phyloP scores from a whole-genome alignment of 2,113 vertebrate genomes.

The Telmatochromis sp. region DNA sequence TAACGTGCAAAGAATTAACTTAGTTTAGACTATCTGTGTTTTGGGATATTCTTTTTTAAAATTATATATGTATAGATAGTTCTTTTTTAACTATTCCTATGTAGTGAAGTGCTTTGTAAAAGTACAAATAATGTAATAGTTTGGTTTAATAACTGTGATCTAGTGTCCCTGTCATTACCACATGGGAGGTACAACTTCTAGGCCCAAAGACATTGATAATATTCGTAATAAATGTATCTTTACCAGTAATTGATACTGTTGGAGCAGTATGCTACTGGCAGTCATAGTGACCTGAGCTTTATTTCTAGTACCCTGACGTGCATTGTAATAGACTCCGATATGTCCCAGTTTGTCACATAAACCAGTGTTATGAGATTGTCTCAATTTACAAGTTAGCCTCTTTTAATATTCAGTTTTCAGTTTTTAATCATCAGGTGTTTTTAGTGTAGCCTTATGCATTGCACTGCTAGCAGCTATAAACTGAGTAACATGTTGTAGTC shows the following conservation, averaged over 20 bases:
- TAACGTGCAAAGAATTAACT: neutral
- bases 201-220: neutral
- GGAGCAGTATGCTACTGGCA: neutral
- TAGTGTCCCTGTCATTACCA: neutral
- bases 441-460: neutral
- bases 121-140: neutral
- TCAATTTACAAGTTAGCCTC: neutral
- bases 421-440: neutral
- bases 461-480: fast-evolving
- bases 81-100: neutral
- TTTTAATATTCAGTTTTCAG: neutral
- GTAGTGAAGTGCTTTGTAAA: neutral
- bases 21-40: neutral
- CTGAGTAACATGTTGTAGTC: neutral
- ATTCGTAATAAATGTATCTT: neutral
- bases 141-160: neutral
- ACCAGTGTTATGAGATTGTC: neutral
- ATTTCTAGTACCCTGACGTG: neutral
- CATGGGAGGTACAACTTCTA: neutral
- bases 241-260: neutral
- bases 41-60: neutral
- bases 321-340: neutral
- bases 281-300: neutral
- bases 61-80: neutral
- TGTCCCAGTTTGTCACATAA: neutral